phyloP scores from a whole-genome alignment of 2,888 invertebrate species.

The Bombyx huttoni region DNA sequence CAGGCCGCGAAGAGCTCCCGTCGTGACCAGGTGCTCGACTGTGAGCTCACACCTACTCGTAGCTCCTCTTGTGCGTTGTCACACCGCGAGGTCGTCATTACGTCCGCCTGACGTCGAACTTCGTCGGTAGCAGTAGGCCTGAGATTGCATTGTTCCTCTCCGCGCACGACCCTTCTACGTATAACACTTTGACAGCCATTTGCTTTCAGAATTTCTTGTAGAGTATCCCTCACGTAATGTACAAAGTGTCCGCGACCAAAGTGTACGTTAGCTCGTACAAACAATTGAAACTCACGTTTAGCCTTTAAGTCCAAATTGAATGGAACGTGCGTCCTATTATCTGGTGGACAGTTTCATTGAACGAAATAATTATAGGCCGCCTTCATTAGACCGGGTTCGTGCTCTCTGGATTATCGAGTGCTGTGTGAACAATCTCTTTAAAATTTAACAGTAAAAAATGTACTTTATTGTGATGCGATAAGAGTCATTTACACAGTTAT shows the following conservation, averaged over 20 bases:
- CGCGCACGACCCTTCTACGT: too few relatives aligned
- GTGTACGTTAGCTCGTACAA: background rate
- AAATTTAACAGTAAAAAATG: background rate
- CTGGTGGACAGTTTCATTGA: constrained; percentile 1
- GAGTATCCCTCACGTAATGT: too few relatives aligned
- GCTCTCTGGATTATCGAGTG: constrained; percentile 9
- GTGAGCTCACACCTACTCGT: too few relatives aligned
- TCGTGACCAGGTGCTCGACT: too few relatives aligned
- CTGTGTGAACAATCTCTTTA: constrained; percentile 5
- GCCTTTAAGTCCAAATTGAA: constrained; percentile 1
- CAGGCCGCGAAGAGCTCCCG: too few relatives aligned
- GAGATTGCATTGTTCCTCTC: too few relatives aligned
- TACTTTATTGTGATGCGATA: background rate
- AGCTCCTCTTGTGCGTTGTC: too few relatives aligned
- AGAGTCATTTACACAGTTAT: background rate
- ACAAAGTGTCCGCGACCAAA: background rate
- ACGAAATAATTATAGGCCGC: constrained; percentile 8
- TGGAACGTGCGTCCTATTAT: background rate
- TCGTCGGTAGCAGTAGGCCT: too few relatives aligned
- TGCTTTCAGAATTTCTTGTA: too few relatives aligned
- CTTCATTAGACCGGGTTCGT: constrained; percentile 10
- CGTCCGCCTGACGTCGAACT: too few relatives aligned
- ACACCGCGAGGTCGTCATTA: too few relatives aligned
- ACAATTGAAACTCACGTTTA: background rate
- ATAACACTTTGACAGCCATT: too few relatives aligned